Evolutionary conservation across 2,888 invertebrate genomes (phyloP).

Genomic region (Belgica antarctica): DNA sequence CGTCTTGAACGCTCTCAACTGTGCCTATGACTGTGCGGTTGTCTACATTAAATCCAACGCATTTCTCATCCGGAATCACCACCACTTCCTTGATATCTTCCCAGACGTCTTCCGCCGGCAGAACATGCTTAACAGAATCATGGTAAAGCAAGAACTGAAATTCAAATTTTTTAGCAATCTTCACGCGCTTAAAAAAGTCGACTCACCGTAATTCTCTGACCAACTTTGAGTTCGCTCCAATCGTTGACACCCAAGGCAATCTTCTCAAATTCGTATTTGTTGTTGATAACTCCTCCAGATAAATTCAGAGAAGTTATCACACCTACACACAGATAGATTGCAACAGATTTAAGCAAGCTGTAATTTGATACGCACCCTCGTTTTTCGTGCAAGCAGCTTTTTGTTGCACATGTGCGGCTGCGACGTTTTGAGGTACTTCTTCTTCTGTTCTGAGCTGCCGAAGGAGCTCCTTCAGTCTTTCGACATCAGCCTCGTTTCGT

Average conservation of each 20-base stretch:
- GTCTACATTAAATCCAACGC: slow-evolving; percentile 9
- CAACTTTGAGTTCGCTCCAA: not conserved
- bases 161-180: too few relatives aligned
- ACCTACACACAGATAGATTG: too few relatives aligned
- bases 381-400: too few relatives aligned
- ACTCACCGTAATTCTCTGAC: too few relatives aligned
- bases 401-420: too few relatives aligned
- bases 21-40: not conserved
- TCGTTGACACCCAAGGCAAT: not conserved
- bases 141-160: slow-evolving; percentile 20
- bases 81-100: not conserved
- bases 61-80: not conserved
- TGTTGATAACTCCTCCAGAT: slow-evolving; percentile 6
- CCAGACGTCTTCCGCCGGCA: not conserved
- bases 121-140: not conserved
- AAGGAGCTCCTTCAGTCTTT: too few relatives aligned
- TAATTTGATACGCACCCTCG: too few relatives aligned
- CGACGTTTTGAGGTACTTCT: too few relatives aligned
- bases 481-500: too few relatives aligned
- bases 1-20: not conserved
- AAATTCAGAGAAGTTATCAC: not conserved
- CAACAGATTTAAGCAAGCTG: not conserved
- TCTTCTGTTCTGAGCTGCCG: too few relatives aligned
- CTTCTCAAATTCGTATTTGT: slow-evolving; percentile 5
- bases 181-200: too few relatives aligned